phyloP scores from a whole-genome alignment of 2,888 invertebrate genomes.

The Leptothorax acervorum region DNA sequence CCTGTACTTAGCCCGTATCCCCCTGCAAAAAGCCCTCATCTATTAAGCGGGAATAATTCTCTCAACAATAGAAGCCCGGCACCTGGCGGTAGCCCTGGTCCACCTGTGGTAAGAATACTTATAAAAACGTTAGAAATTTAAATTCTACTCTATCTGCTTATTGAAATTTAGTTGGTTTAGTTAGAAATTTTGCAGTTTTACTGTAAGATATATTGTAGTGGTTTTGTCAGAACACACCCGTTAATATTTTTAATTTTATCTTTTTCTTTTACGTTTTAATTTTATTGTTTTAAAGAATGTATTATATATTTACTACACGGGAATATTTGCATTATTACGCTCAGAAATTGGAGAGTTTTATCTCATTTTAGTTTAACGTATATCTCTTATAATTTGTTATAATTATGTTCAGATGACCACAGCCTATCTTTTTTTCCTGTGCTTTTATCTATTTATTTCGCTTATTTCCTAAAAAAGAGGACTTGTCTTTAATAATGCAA shows the following conservation, averaged over 20 bases:
- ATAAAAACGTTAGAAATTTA: background rate
- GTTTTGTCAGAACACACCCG: background rate
- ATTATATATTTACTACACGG: no score
- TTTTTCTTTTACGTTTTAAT: background rate
- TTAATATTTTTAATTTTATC: background rate
- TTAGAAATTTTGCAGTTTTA: background rate
- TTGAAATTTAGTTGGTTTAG: background rate
- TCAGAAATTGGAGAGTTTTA: background rate
- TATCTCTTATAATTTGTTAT: background rate
- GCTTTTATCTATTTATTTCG: background rate
- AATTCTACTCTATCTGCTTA: background rate
- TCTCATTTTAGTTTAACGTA: background rate
- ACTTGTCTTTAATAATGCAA: background rate
- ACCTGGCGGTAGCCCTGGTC: conserved; percentile 84
- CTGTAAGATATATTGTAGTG: background rate
- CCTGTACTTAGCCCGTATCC: conserved; percentile 85
- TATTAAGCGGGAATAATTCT: conserved; percentile 78
- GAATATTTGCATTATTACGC: no score
- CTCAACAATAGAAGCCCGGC: conserved; percentile 84
- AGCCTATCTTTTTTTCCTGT: background rate
- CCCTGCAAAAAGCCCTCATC: conserved; percentile 84
- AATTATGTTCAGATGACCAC: background rate
- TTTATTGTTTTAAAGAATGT: background rate
- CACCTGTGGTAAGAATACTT: conserved; percentile 81
- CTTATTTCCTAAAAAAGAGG: background rate